Conservation (phyloP, 2,888 invertebrate species). For the Dicranocentrus wangi region DNA sequence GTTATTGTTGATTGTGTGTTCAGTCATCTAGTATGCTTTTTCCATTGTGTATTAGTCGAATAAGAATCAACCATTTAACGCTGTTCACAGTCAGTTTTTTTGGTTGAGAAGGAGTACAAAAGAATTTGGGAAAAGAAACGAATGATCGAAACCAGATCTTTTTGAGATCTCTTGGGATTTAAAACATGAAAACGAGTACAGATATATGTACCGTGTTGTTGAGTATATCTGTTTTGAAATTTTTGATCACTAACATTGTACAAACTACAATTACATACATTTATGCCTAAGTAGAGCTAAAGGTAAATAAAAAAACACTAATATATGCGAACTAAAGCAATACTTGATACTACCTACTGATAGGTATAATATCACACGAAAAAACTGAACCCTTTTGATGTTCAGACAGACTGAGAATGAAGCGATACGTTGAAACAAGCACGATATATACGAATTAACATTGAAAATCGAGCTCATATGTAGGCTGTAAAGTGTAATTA, state of each 20-base stretch:
- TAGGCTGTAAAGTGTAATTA: conserved; percentile 46
- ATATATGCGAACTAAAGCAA: conserved; percentile 25
- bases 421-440: background rate
- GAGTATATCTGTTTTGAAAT: background rate
- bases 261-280: conserved; percentile 14
- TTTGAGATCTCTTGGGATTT: background rate
- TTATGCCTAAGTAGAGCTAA: conserved; percentile 21
- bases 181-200: background rate
- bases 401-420: background rate
- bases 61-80: no score
- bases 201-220: no score
- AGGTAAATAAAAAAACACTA: background rate
- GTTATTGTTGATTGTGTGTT: conserved; percentile 37
- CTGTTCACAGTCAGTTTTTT: conserved; percentile 23
- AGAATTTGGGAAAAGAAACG: conserved; percentile 25
- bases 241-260: background rate
- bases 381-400: conserved; percentile 35
- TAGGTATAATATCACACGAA: conserved; percentile 30
- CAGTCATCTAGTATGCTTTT: conserved; percentile 12
- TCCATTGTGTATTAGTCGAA: background rate
- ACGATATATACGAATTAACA: conserved; percentile 3
- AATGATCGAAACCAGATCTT: conserved; percentile 59
- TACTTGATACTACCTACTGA: conserved; percentile 47
- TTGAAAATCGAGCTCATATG: conserved; percentile 40
- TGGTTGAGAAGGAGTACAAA: conserved; percentile 24